Conservation (phyloP, 2,888 invertebrate species). For the Aethes cnicana region DNA sequence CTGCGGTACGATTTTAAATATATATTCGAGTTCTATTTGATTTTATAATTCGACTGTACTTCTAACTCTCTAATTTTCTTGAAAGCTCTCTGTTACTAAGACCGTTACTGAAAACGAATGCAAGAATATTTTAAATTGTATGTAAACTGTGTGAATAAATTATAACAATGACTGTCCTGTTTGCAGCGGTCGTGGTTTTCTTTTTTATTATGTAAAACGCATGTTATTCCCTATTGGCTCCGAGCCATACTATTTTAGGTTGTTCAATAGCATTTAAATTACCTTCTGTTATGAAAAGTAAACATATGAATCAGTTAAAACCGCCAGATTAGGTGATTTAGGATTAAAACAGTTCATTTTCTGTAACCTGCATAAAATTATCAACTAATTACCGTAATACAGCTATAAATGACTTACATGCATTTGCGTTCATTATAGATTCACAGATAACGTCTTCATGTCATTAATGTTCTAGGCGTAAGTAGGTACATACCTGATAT, state of each 20-base stretch:
- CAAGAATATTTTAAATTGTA: background rate
- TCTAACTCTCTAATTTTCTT: no score
- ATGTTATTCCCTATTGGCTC: constrained; percentile 8
- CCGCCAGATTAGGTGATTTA: background rate
- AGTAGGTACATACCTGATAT: no score
- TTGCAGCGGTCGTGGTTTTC: constrained; percentile 4
- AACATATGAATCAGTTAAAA: constrained; percentile 7
- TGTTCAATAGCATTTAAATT: constrained; percentile 7
- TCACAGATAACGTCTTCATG: background rate
- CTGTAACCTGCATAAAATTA: no score
- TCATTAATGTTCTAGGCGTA: no score
- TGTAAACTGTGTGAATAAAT: background rate
- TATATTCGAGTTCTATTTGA: no score
- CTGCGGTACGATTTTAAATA: no score
- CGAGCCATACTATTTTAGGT: constrained; percentile 13
- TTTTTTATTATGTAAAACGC: constrained; percentile 11
- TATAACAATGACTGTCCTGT: background rate
- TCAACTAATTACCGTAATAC: no score
- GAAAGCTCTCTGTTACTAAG: no score
- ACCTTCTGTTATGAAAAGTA: constrained; percentile 6
- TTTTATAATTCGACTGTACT: no score
- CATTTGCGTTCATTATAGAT: background rate
- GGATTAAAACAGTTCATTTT: background rate
- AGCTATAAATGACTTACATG: background rate
- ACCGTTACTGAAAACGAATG: background rate